Conservation (phyloP, 2,888 invertebrate genomes). For the Syrista parreyssii region DNA sequence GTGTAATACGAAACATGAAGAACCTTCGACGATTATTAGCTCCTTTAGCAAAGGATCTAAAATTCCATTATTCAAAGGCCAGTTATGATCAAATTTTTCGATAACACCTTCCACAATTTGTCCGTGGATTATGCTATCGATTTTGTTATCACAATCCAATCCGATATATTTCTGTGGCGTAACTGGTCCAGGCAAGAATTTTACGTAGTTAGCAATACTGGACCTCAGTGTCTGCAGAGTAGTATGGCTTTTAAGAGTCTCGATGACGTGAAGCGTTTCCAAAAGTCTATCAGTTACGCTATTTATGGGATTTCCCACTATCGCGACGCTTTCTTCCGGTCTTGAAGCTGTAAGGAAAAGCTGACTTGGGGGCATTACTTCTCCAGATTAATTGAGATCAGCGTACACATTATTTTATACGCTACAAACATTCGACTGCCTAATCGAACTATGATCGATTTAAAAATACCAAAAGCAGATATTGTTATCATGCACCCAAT, state of each 20-base stretch:
- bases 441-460: constrained; percentile 7
- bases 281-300: constrained; percentile 56
- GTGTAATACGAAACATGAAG: constrained; percentile 49
- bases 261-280: constrained; percentile 56
- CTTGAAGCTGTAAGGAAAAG: constrained; percentile 56
- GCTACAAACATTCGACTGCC: background rate
- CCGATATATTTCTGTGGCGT: constrained; percentile 76
- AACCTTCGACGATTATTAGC: constrained; percentile 71
- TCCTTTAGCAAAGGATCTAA: constrained; percentile 65
- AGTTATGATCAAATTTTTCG: constrained; percentile 69
- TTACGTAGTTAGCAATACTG: constrained; percentile 40
- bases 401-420: background rate
- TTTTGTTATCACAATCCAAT: constrained; percentile 67
- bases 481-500: constrained; percentile 9
- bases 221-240: constrained; percentile 54
- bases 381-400: constrained; percentile 26
- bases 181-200: constrained; percentile 70
- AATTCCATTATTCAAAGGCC: constrained; percentile 67
- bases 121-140: constrained; percentile 68
- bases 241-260: constrained; percentile 58
- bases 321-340: constrained; percentile 25
- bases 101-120: constrained; percentile 68
- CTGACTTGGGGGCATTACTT: constrained; percentile 56
- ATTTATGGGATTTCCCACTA: constrained; percentile 35
- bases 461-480: constrained; percentile 10